Percentiles rank a stretch among this genome's conserved stretches.
These are phyloP conservation scores for Diadumene lineata DNA, from an alignment of 92 coral and sea anemone species.

Conservation along the genomic window DNA sequence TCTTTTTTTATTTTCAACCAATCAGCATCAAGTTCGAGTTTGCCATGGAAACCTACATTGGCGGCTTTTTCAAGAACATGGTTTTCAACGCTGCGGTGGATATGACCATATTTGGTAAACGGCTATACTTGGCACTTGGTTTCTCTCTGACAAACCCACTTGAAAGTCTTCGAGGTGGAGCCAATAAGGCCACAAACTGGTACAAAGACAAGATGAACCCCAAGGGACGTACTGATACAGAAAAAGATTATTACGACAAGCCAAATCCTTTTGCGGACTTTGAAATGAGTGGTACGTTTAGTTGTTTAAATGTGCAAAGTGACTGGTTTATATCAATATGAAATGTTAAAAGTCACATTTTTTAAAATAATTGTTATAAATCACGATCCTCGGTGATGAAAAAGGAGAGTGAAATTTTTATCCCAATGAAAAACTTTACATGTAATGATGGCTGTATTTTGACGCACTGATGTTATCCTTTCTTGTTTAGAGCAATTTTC, in stretches of 20 bases:
- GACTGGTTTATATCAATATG: too few species aligned
- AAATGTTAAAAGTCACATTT: too few species aligned
- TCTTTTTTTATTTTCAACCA: too few species aligned
- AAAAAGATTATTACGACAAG: slow-evolving; percentile 83
- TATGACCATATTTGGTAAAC: slow-evolving; percentile 91
- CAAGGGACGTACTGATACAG: slow-evolving; percentile 72
- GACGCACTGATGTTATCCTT: too few species aligned
- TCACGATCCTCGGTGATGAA: too few species aligned
- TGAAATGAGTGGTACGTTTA: slow-evolving; percentile 73
- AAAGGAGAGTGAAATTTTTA: too few species aligned
- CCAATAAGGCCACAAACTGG: slow-evolving; percentile 66
- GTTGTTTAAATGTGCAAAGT: too few species aligned
- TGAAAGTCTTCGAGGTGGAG: slow-evolving; percentile 63
- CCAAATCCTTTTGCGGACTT: slow-evolving; percentile 94
- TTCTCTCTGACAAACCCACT: slow-evolving; percentile 70
- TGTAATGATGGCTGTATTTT: background rate
- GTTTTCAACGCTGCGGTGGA: slow-evolving; percentile 92
- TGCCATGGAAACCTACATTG: slow-evolving; percentile 67
- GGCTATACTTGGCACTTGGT: slow-evolving; percentile 65
- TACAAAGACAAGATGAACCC: slow-evolving; percentile 87
- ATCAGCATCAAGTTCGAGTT: slow-evolving; percentile 91
- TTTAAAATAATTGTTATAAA: too few species aligned
- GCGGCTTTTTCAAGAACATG: slow-evolving; percentile 47
- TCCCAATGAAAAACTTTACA: background rate
- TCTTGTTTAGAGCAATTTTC: slow-evolving; percentile 80